Percentiles rank a stretch among this genome's conserved stretches.
Conservation (phyloP, 2,113 vertebrate genomes). For the Cephalopholis sonnerati region DNA sequence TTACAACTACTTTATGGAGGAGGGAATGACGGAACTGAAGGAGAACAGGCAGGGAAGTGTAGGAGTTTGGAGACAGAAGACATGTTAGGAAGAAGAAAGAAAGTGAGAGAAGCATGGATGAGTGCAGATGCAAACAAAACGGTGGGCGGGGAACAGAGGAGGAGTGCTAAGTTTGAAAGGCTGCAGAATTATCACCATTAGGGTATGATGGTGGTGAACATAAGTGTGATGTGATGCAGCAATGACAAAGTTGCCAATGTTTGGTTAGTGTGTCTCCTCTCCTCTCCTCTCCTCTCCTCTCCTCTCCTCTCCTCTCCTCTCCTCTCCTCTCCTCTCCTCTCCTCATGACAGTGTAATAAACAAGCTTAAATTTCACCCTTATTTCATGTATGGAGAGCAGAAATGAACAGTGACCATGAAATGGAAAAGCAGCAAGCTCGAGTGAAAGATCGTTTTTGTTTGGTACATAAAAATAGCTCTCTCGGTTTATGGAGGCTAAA, state of each 20-base stretch:
- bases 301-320: no score
- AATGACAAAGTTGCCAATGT: conserved; percentile 54
- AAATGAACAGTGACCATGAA: conserved; percentile 5
- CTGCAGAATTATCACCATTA: conserved; percentile 61
- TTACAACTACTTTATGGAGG: conserved; percentile 56
- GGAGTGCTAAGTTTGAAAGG: conserved; percentile 54
- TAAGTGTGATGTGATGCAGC: conserved; percentile 54
- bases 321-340: conserved; percentile 8
- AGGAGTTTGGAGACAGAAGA: conserved; percentile 68
- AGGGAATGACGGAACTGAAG: conserved; percentile 46
- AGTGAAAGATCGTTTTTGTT: conserved; percentile 18
- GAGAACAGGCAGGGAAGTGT: conserved; percentile 64
- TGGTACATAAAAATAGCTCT: conserved; percentile 54
- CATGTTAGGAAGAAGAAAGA: conserved; percentile 44
- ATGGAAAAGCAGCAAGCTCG: not conserved
- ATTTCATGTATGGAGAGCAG: conserved; percentile 11
- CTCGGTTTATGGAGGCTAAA: conserved; percentile 55
- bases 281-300: conserved; percentile 11
- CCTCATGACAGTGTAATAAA: no score
- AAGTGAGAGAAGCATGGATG: conserved; percentile 45
- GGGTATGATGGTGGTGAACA: conserved; percentile 48
- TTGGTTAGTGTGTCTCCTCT: conserved; percentile 11
- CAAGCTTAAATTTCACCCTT: conserved; percentile 9
- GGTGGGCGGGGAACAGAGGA: conserved; percentile 62
- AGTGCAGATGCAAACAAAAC: conserved; percentile 67